phyloP scores from a whole-genome alignment of 2,113 vertebrate species.

The Numida meleagris region DNA sequence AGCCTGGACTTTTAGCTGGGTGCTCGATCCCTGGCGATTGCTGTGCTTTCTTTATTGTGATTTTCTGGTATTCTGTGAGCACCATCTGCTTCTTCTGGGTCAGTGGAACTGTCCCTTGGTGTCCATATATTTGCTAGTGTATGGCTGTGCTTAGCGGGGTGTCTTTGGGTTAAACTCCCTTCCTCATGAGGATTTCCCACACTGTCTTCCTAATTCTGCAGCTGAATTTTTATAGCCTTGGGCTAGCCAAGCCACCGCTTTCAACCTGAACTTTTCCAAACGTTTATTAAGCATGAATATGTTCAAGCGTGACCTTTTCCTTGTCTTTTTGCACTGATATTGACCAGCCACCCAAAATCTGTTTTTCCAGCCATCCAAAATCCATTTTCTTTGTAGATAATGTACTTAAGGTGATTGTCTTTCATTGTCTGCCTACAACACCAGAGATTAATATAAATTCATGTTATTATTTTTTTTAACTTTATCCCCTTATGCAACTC shows the following conservation, averaged over 20 bases:
- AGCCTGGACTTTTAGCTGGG: background rate
- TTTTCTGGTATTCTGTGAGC: background rate
- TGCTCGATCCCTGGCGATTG: background rate
- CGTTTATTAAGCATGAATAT: background rate
- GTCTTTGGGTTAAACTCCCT: background rate
- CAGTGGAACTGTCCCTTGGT: background rate
- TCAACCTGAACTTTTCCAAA: background rate
- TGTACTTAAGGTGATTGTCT: background rate
- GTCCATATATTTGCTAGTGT: background rate
- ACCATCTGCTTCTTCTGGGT: background rate
- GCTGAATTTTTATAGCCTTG: background rate
- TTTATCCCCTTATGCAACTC: background rate
- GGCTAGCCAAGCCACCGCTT: background rate
- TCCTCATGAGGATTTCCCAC: background rate
- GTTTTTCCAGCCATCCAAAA: background rate
- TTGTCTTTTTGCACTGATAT: background rate
- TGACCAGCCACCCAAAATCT: background rate
- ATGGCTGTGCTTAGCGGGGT: background rate
- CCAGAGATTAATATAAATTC: background rate
- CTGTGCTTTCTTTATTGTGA: background rate
- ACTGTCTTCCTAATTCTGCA: background rate
- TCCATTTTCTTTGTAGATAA: background rate
- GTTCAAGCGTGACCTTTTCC: background rate
- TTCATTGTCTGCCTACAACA: rapidly evolving
- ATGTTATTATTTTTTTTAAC: background rate